Evolutionary conservation across 2,797 vertebrate species (phyloP), one percentile per base, ranked within the genome.

Genomic region (Nasua narica): DNA sequence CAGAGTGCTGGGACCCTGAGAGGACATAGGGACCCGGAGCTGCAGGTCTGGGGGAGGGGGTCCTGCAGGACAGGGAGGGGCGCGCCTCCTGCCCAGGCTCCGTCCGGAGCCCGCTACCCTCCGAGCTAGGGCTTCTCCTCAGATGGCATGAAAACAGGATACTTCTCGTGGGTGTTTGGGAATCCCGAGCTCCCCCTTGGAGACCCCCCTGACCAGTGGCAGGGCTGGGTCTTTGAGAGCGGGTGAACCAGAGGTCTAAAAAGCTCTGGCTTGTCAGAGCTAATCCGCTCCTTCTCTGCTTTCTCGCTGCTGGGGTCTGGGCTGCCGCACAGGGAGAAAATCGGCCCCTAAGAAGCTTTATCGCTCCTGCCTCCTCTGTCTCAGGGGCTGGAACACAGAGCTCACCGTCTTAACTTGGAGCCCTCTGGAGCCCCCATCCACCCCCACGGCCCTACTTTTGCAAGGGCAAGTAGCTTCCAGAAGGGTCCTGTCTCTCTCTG

Each of bases 271-370:
- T 86, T 90, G 91, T 93, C 94, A 43, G 90, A 23, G 2, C 35
- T 95, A 90, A 96, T 96, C 81, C 3, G 78, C 87, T 96, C 82
- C 92, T 96, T 77, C 92, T 60, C 76, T 50, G 86, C 83, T 79
- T 35, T 65, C 94, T 65, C 94, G 60, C 94, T 29, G 54, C 67
- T 58, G 87, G 94, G 94, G 76, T 56, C 93, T 86, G 19, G 54
- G 95, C 94, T 87, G 84, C 95, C 67, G 92, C 19, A 1, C 8
- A 70, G 96, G 67, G 77, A 88, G 97, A 93, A 94, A 79, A 92
- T 97, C 93, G 90, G 48, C 95, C 85, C 94, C 90, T 92, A 93
- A 97, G 96, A 96, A 81, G 95, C 96, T 96, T 94, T 85, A 46
- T 23, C 54, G 74, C 29, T 97, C 87, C 78, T 2, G 23, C 82